Evolutionary conservation across 2,113 vertebrate species (phyloP), one percentile per base, ranked within the genome.

Genomic region (Lucifuga dentata): DNA sequence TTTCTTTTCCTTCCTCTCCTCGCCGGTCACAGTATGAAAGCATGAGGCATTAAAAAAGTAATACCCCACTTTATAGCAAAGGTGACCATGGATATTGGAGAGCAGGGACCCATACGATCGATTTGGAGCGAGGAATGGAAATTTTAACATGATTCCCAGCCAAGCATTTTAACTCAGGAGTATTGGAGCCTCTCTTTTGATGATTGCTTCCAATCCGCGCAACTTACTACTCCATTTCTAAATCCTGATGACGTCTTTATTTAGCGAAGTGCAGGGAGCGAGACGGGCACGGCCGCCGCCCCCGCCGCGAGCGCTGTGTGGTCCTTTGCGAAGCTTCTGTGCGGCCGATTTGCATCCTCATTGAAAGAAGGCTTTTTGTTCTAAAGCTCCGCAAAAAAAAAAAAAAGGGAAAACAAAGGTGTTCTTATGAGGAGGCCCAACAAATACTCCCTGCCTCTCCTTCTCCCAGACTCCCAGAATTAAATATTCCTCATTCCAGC

Each of bases 51-150:
- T 87, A 78, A 73, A 80, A 78, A 81, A 85, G 83, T 68, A 85
- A 84, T 78, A 83, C 67, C 77, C 62, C 45, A 57, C 79, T 80
- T 86, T 81, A 88, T 60, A 76, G 84, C 70, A 70, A 86, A 88
- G 88, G 87, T 89, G 90, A 89, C 86, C 84, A 86, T 21, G 65
- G 81, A 79, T 79, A 81, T 64, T 82, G 86, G 73, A 80, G 86
- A 78, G 84, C 65, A 61, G 67, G 85, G 72, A 77, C 70, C 81
- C 84, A 39, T 65, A 68, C 83, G 74, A 86, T 88, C 86, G 82
- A 89, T 91, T 80, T 78, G 65, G 59, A 80, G 70, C 73, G 77
- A 77, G 76, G 76, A 76, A 78, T 71, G 87, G 72, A 84, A 73
- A 85, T 90, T 89, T 84, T 61, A 84, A 83, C 79, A 74, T 44